Evolutionary conservation across 2,797 vertebrate genomes (phyloP).

Genomic region (Parotocinclus haroldoi): DNA sequence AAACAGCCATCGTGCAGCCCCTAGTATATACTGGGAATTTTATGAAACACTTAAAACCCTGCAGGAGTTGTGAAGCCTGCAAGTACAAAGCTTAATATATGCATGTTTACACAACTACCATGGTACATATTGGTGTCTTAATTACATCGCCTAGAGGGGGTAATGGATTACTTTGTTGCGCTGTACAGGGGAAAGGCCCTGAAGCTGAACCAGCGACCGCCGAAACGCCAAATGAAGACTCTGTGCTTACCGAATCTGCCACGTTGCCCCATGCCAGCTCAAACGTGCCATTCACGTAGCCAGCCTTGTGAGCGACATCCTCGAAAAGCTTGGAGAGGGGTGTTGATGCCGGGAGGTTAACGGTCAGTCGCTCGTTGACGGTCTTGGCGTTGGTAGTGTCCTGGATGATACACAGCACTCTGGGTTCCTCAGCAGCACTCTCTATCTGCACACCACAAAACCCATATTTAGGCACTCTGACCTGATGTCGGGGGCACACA

Average conservation of each 20-base stretch:
- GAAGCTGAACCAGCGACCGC: too few relatives aligned
- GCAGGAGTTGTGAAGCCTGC: too few relatives aligned
- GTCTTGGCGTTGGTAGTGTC: slow-evolving; percentile 93
- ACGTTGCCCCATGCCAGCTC: slow-evolving; percentile 81
- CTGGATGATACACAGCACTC: slow-evolving; percentile 96
- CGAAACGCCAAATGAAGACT: too few relatives aligned
- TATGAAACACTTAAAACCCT: too few relatives aligned
- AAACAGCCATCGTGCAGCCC: too few relatives aligned
- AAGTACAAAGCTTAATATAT: too few relatives aligned
- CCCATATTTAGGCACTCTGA: neutral
- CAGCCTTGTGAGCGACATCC: slow-evolving; percentile 89
- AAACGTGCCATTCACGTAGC: slow-evolving; percentile 89
- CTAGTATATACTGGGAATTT: too few relatives aligned
- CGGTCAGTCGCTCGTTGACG: slow-evolving; percentile 85
- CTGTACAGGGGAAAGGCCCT: too few relatives aligned
- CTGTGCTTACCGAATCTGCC: slow-evolving; percentile 71
- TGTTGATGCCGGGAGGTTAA: slow-evolving; percentile 95
- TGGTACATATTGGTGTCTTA: too few relatives aligned
- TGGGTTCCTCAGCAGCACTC: slow-evolving; percentile 94
- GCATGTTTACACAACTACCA: too few relatives aligned
- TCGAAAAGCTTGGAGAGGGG: slow-evolving; percentile 82
- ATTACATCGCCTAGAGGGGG: too few relatives aligned
- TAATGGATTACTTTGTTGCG: too few relatives aligned
- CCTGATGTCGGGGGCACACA: neutral
- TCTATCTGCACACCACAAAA: slow-evolving; percentile 79